A percentile compares a stretch with the other conserved stretches of the same genome.
These are phyloP conservation scores for Scelioninae gen. 2 DNA, from an alignment of 2,888 invertebrate genomes.

Conservation along the genomic window DNA sequence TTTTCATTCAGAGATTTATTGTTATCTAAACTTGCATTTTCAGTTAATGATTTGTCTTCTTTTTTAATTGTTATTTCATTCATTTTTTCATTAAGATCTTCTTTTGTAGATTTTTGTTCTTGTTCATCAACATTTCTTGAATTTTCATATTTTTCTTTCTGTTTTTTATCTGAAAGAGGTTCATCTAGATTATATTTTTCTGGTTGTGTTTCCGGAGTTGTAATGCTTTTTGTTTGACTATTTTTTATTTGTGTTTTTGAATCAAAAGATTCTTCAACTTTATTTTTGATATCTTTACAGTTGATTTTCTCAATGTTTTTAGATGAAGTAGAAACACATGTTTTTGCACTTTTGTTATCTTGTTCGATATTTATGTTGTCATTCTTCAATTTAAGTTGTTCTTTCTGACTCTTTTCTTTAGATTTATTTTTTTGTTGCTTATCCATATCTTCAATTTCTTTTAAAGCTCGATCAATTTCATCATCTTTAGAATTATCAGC, in stretches of 20 bases:
- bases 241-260: no score
- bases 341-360: slow-evolving; percentile 29
- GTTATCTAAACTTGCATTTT: slow-evolving; percentile 59
- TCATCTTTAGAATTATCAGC: slow-evolving; percentile 70
- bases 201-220: no score
- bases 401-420: slow-evolving; percentile 66
- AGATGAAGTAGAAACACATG: slow-evolving; percentile 5
- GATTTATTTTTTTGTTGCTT: slow-evolving; percentile 68
- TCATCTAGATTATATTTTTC: no score
- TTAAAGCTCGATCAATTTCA: slow-evolving; percentile 76
- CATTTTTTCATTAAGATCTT: no score
- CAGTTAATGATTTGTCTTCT: not conserved
- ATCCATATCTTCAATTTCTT: slow-evolving; percentile 75
- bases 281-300: slow-evolving; percentile 19
- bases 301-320: slow-evolving; percentile 21
- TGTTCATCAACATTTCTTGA: no score
- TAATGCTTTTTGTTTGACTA: no score
- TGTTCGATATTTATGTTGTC: slow-evolving; percentile 21
- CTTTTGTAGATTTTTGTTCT: no score
- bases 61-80: no score
- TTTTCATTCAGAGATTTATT: slow-evolving; percentile 36
- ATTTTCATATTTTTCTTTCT: no score
- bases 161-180: no score
- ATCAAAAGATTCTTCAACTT: no score
- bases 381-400: slow-evolving; percentile 55